Base-by-base conservation (phyloP, 2,797 vertebrate species). In the Schizothorax lantsangensis region DNA sequence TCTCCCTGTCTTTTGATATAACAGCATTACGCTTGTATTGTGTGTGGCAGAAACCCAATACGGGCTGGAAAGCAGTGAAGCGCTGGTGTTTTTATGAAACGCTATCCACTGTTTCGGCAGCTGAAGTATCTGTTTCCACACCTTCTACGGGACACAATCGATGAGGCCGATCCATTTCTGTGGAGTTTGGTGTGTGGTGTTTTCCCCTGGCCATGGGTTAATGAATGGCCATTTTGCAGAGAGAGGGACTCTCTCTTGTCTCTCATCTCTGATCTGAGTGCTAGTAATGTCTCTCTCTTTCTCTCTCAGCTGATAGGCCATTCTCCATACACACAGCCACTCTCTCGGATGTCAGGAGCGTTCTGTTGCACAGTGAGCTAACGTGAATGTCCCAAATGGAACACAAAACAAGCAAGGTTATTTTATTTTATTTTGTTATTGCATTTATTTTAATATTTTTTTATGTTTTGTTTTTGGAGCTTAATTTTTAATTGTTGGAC, bases 91-190 rank as follows among this genome's bases (percentile, higher is more conserved):
- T 92, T 89, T 91, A 91, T 94, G 94, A 93, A 92, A 94, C 81
- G 80, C 77, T 83, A 92, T 93, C 90, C 91, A 89, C 89, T 90
- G 93, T 94, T 93, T 90, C 88, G 45, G 86, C 81, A 85, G 90
- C 88, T 90, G 90, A 92, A 90, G 80, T 89, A 91, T 91, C 88
- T 88, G 90, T 90, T 92, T 90, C 84, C 88, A 89, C 90, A 91
- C 90, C 79, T 93, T 94, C 90, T 89, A 87, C 77, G 8, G 89
- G 90, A 91, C 90, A 86, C 90, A 84, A 91, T 93, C 92, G 90
- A 95, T 94, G 54, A 40, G 83, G 85, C 87, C 52, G 91, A 95
- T 95, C 93, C 89, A 90, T 95, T 95, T 94, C 93, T 89, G 85
- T 54, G 12, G 83, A 91, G 91, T 93, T 92, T 90, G 88, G 88